These are phyloP conservation scores for Diplodus puntazzo DNA, from an alignment of 2,797 vertebrate genomes.

Conservation along the genomic window DNA sequence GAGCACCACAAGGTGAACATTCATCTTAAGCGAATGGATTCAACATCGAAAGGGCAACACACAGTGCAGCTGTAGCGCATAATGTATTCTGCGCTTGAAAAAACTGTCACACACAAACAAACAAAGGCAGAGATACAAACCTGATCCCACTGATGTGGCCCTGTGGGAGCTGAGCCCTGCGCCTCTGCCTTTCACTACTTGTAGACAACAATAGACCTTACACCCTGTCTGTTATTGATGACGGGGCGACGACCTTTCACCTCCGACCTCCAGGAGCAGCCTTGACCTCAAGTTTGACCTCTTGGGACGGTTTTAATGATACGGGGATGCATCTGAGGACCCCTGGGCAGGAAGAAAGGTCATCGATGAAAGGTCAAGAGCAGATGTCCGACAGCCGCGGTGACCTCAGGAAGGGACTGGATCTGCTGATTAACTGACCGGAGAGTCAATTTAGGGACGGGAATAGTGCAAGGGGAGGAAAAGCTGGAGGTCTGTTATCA, in stretches of 20 bases:
- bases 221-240: constrained; percentile 67
- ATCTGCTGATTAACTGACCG: constrained; percentile 60
- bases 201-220: constrained; percentile 52
- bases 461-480: constrained; percentile 4
- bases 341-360: constrained; percentile 41
- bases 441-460: constrained; percentile 37
- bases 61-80: constrained; percentile 41
- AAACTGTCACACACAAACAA: constrained; percentile 53
- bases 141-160: constrained; percentile 18
- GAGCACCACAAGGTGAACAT: constrained; percentile 68
- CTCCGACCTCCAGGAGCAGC: constrained; percentile 59
- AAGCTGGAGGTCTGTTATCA: constrained; percentile 33
- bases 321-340: constrained; percentile 70
- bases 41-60: constrained; percentile 66
- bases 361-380: constrained; percentile 73
- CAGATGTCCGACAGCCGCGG: constrained; percentile 48
- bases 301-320: constrained; percentile 61
- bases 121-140: constrained; percentile 27
- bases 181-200: constrained; percentile 46
- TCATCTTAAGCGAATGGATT: constrained; percentile 61
- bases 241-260: constrained; percentile 57
- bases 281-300: constrained; percentile 68
- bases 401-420: constrained; percentile 51
- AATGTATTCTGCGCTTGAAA: constrained; percentile 40
- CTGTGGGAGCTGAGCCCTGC: constrained; percentile 15